These are phyloP conservation scores for Chondrilla cf. caribensis DNA, from an alignment of 37 sponge, comb jelly and placozoan genomes.

Conservation along the genomic window DNA sequence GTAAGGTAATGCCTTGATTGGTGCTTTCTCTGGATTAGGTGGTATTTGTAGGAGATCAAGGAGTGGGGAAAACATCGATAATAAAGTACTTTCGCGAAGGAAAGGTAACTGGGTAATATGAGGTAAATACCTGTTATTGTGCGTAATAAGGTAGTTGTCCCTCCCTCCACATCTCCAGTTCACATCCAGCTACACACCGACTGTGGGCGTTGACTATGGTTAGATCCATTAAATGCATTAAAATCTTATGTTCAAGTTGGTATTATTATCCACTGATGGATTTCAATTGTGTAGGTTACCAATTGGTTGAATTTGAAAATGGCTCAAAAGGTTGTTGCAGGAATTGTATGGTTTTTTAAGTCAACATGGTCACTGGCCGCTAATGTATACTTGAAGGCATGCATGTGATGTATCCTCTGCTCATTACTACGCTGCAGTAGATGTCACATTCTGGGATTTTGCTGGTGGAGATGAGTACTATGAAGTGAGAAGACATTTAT, in stretches of 20 bases:
- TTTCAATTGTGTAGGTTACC: conserved; percentile 1
- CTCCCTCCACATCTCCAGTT: too few species aligned
- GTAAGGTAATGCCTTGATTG: too few species aligned
- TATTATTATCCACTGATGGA: too few species aligned
- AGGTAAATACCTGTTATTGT: too few species aligned
- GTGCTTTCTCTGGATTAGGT: too few species aligned
- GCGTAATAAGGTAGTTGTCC: too few species aligned
- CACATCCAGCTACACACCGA: neutral
- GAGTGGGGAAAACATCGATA: neutral
- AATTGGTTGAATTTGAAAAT: neutral
- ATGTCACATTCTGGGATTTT: conserved; percentile 39
- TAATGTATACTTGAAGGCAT: too few species aligned
- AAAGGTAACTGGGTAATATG: neutral
- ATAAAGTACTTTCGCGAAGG: conserved; percentile 3
- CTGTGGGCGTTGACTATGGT: conserved; percentile 37
- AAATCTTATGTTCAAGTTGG: neutral
- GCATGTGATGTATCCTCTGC: too few species aligned
- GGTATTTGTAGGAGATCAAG: conserved; percentile 12
- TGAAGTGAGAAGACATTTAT: conserved; percentile 12
- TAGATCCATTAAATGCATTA: neutral
- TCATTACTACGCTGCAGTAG: too few species aligned
- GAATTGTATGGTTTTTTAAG: too few species aligned
- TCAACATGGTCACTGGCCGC: too few species aligned
- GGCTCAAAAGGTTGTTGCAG: neutral
- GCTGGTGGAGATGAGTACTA: conserved; percentile 22